phyloP scores from a whole-genome alignment of 2,113 vertebrate species.

The Zosterops lateralis region DNA sequence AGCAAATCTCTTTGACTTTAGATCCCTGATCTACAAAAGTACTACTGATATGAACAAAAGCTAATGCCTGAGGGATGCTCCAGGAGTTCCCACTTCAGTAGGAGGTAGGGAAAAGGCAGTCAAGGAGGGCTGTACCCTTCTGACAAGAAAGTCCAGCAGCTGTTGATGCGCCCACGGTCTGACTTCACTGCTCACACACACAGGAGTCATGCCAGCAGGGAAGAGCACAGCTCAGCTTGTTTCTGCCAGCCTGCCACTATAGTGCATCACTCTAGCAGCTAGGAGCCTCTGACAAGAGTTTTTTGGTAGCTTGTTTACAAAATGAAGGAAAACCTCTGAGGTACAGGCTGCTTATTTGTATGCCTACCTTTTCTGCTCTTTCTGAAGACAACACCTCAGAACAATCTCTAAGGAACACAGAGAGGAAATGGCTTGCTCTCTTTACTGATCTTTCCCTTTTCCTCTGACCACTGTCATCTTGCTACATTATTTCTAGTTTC shows the following conservation, averaged over 20 bases:
- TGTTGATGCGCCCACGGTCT: background rate
- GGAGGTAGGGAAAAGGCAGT: rapidly evolving
- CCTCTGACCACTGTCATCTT: background rate
- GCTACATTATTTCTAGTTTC: background rate
- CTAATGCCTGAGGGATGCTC: background rate
- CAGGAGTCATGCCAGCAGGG: rapidly evolving
- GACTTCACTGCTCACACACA: background rate
- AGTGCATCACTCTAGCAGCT: rapidly evolving
- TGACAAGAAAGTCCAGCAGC: background rate
- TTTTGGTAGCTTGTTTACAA: background rate
- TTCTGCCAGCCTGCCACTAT: background rate
- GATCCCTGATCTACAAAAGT: background rate
- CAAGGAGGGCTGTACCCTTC: background rate
- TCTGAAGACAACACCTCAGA: background rate
- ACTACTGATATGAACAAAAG: background rate
- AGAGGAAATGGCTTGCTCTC: background rate
- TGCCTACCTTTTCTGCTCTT: rapidly evolving
- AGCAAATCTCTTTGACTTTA: background rate
- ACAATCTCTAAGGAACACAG: background rate
- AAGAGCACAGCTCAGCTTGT: background rate
- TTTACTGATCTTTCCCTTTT: background rate
- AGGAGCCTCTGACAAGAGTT: background rate
- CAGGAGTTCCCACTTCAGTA: background rate
- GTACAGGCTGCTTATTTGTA: rapidly evolving
- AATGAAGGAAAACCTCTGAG: background rate